phyloP scores from a whole-genome alignment of 2,797 vertebrate genomes.

The Neosilurus hyrtlii region DNA sequence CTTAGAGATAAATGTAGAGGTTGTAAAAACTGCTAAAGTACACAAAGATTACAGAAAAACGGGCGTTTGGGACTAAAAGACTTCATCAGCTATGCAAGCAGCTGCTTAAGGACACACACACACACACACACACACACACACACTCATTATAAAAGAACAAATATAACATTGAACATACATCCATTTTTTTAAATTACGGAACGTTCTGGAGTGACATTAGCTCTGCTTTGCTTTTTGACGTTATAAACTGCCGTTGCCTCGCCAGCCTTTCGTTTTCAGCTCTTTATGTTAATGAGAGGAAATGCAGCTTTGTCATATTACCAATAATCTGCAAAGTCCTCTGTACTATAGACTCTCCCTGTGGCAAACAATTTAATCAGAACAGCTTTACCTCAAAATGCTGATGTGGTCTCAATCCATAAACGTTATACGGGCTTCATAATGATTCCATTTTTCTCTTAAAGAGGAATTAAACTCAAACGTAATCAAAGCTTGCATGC shows the following conservation, averaged over 20 bases:
- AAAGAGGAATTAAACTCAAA: too few species aligned
- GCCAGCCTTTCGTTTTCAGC: neutral
- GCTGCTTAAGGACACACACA: neutral
- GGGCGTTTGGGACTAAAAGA: neutral
- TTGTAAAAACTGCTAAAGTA: neutral
- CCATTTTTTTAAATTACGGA: neutral
- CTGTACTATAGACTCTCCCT: slow-evolving; percentile 9
- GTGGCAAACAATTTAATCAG: neutral
- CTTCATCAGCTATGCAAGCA: neutral
- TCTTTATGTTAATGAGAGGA: neutral
- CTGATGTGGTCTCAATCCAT: neutral
- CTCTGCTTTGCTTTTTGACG: neutral
- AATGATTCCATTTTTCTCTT: neutral
- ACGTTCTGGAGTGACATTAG: neutral
- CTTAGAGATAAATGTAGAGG: neutral
- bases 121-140: neutral
- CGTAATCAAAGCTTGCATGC: too few species aligned
- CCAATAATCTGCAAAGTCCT: neutral
- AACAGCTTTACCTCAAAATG: slow-evolving; percentile 9
- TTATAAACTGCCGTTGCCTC: neutral
- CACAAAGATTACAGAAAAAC: neutral
- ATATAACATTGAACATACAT: neutral
- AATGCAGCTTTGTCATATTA: neutral
- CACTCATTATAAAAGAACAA: neutral
- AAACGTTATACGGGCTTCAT: neutral